Evolutionary conservation across 1,140 invertebrate genomes (phyloP), one percentile per base, ranked within the genome.

Genomic region (Platyscapa corneri): DNA sequence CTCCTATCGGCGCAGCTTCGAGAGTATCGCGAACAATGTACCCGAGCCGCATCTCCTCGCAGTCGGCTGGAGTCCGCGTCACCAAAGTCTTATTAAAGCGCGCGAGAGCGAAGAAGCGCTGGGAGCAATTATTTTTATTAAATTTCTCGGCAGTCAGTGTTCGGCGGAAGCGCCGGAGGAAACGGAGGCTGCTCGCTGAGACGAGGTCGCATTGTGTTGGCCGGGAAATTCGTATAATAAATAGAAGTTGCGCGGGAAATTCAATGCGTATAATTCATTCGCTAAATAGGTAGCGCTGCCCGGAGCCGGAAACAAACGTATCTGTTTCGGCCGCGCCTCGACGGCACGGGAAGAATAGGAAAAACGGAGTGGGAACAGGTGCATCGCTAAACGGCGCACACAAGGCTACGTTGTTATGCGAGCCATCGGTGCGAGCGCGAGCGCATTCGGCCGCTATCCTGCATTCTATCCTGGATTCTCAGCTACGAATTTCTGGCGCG

Each of bases 231-330:
- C 75, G 34, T 77, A 53, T 34, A 49, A 77, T 77, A 77, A 78
- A 37, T 53, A 53, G 2, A 39, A 56, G 49, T 30, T 34, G 32
- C 20, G 8, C 49, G 20, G 64, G 53, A 78, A 39, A 78, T 78
- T 78, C 53, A 30, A 53, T 64, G 76, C 30, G 37, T 74, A 78
- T 60, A 78, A 78, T 78, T 78, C 76, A 60, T 49, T 37, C 18
- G 32, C 16, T 60, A 39, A 60, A 64, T 42, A 42, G 0, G 39
- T n/a, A n/a, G 70, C 30, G 5, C 39, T 72, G 67, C 42, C 6
- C 65, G 65, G 65, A 49, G 46, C 46, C 16, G 30, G 2, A 14
- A 8, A 32, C 46, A 20, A 32, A n/a, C 75, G 75, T n/a, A 77
- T 53, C 12, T 20, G 14, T 10, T 77, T 77, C 46, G 16, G 16